Evolutionary conservation across 2,113 vertebrate species (phyloP), one percentile per base, ranked within the genome.

Genomic region (Macaca fascicularis): DNA sequence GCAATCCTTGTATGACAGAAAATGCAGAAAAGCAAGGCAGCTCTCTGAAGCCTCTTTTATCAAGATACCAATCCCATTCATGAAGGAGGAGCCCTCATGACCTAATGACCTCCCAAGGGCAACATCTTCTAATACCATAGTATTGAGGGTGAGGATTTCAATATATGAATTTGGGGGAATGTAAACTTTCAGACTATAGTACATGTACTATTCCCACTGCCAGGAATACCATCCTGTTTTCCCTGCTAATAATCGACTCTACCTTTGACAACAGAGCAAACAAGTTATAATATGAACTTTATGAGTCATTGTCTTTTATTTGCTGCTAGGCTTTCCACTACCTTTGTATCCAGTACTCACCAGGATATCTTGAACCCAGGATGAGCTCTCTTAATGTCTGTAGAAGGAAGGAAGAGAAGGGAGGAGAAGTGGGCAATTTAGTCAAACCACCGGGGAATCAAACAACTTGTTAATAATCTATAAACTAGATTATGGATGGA

Each of bases 381-480:
- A 67, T 79, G 55, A 93, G 76, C 12, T 87, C 19, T 86, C 8
- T 91, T 55, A 22, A 35, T 67, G 22, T 76, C 93, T 88, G 81
- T 32, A 43, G 69, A 90, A 75, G 78, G 40, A 81, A 89, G 70
- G 74, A 38, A 55, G 40, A 38, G 61, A 85, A 13, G 35, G 43
- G 30, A 72, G 16, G 3, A 6, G 45, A 40, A 93, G 90, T 19
- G 52, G 19, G 0, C 7, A 69, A 72, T 45, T 96, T 45, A 91
- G 35, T 61, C 78, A 91, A 90, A 72, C 16, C 67, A 55, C 81
- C 10, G 72, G 70, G 72, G 78, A 90, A 69, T 55, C 64, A 85
- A 94, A 55, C 48, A 92, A 81, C 85, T 96, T 12, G 1, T 91
- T 95, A 89, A 93, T 79, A 90, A 86, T 87, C n/a, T n/a, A n/a